Base-by-base conservation (phyloP, 2,797 vertebrate genomes). In the Sebastes steindachneri region DNA sequence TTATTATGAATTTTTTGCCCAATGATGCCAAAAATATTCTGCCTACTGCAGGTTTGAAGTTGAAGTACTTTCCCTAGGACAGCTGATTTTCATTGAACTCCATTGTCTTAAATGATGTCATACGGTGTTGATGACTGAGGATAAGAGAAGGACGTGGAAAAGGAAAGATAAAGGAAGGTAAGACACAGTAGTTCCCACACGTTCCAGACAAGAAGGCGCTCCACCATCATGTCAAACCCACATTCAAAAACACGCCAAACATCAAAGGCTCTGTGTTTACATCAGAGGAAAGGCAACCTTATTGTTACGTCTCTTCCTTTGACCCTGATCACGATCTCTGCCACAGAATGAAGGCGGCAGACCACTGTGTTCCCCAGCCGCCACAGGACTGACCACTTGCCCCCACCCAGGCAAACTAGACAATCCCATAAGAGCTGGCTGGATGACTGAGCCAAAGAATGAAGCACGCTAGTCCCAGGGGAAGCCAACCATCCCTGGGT, bases 261-360 rank as follows among this genome's bases (percentile, higher is more conserved):
- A 85, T 82, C 70, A 88, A 85, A 87, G 53, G n/a, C 51, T 67
- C 35, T 78, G 45, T 87, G 70, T 91, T 91, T 86, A 75, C 62
- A 41, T 80, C 62, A 71, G 53, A 78, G 71, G 73, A 82, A 80
- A 75, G 41, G 59, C 72, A 69, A 82, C 60, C 66, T 68, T 87
- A 82, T 89, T 86, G 88, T 90, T 88, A 65, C 67, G 73, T 90
- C 58, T 87, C 80, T 86, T 87, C 55, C 45, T 89, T 68, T 84
- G 81, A 88, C 87, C 80, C 77, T 48, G 78, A 88, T 90, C 82
- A 19, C 28, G 29, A 89, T 84, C 81, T 59, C 48, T 77, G 58
- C 82, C 72, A 26, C 74, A 77, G 71, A 79, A 83, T 63, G 74
- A 80, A 79, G 73, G 75, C 79, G 41, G 81, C 76, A 66, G 79